Evolutionary conservation across 2,888 invertebrate species (phyloP).

Genomic region (Protodeltote pygarga): DNA sequence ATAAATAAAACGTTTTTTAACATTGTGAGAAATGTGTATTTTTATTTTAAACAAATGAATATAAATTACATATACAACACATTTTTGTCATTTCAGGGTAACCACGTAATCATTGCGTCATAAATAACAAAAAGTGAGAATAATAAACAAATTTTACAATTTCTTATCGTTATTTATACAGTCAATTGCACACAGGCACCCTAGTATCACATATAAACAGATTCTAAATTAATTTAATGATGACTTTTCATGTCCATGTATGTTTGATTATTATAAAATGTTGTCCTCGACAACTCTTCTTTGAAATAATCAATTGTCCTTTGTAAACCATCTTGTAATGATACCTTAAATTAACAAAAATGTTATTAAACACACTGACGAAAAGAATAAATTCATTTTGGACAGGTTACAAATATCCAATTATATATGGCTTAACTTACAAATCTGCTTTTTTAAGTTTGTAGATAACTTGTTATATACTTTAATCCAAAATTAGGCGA

Average conservation of each 20-base stretch:
- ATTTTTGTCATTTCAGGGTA: constrained; percentile 43
- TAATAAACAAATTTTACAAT: constrained; percentile 26
- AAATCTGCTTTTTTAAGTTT: too few relatives aligned
- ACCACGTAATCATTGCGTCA: constrained; percentile 25
- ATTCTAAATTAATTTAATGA: constrained; percentile 55
- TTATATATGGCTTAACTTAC: too few relatives aligned
- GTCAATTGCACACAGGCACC: constrained; percentile 38
- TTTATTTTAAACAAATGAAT: constrained; percentile 57
- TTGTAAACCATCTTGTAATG: constrained; percentile 94
- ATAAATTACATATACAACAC: constrained; percentile 53
- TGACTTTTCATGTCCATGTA: constrained; percentile 77
- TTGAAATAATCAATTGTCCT: constrained; percentile 98
- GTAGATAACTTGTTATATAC: too few relatives aligned
- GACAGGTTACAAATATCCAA: too few relatives aligned
- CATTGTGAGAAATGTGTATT: constrained; percentile 56
- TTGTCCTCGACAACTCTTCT: constrained; percentile 91
- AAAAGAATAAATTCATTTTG: too few relatives aligned
- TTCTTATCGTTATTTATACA: constrained; percentile 39
- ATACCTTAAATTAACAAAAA: constrained; percentile 83
- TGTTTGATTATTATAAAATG: constrained; percentile 81
- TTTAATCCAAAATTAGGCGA: too few relatives aligned
- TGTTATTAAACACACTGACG: constrained; percentile 2
- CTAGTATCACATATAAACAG: constrained; percentile 76
- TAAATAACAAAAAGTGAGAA: constrained; percentile 38
- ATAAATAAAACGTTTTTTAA: constrained; percentile 48